Percentiles rank a stretch among this genome's conserved stretches.
These are phyloP conservation scores for Mormyrops attenuatus DNA, from an alignment of 2,797 vertebrate species.

Conservation along the genomic window DNA sequence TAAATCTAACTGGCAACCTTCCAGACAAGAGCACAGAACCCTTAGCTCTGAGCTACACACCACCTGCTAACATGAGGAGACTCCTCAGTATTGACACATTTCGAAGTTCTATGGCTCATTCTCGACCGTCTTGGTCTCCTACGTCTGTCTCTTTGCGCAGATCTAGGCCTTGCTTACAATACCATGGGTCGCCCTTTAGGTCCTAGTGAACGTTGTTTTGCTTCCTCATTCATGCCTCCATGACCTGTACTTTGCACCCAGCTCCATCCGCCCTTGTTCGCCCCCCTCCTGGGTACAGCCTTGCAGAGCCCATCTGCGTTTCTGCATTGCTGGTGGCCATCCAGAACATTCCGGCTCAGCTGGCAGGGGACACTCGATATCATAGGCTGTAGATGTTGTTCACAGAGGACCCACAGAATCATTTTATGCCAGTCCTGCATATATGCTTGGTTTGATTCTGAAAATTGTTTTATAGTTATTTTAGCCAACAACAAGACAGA, in stretches of 20 bases:
- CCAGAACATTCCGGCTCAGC: background rate
- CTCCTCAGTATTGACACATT: background rate
- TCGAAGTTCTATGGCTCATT: background rate
- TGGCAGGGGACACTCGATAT: background rate
- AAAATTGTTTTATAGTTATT: background rate
- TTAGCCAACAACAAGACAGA: background rate
- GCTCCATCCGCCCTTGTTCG: background rate
- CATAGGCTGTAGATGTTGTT: background rate
- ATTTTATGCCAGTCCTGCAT: background rate
- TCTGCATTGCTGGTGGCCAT: background rate
- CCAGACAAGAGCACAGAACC: background rate
- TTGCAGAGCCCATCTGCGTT: background rate
- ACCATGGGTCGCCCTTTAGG: background rate
- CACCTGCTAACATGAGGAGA: background rate
- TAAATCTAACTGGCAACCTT: background rate
- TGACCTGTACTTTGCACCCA: background rate
- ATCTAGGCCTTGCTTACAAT: background rate
- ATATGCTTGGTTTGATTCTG: background rate
- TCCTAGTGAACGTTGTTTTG: background rate
- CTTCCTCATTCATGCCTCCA: background rate
- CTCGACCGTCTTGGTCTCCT: background rate
- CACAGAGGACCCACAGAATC: background rate
- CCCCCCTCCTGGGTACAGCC: background rate
- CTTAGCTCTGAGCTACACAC: background rate
- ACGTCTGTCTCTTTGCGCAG: background rate